Percentiles rank a stretch among this genome's conserved stretches.
Evolutionary conservation across 2,113 vertebrate species (phyloP).

Genomic region (Carassius carassius): DNA sequence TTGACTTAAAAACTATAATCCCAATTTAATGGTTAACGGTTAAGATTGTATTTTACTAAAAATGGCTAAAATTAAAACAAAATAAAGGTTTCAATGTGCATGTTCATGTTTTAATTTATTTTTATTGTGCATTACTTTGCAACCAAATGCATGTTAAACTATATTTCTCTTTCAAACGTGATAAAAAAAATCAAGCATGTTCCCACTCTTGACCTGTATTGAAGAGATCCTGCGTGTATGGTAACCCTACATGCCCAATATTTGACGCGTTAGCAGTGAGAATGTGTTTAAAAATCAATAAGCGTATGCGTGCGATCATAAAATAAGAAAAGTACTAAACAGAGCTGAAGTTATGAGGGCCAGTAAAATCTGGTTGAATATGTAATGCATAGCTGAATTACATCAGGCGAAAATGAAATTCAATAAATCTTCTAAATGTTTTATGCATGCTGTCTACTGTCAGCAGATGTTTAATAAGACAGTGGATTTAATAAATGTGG

Average conservation of each 20-base stretch:
- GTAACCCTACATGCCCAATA: neutral
- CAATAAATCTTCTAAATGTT: neutral
- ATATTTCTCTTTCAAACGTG: no score
- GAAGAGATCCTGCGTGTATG: neutral
- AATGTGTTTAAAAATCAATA: neutral
- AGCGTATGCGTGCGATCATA: neutral
- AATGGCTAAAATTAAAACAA: neutral
- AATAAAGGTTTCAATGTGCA: neutral
- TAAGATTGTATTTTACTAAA: neutral
- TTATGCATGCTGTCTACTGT: neutral
- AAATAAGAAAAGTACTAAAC: neutral
- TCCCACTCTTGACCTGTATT: neutral
- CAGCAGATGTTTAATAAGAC: constrained; percentile 13
- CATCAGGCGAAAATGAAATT: neutral
- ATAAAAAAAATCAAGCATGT: no score
- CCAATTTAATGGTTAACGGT: no score
- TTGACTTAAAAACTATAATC: no score
- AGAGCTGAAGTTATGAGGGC: neutral
- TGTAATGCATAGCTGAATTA: neutral
- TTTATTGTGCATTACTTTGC: no score
- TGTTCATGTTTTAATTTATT: neutral
- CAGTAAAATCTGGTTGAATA: constrained; percentile 4
- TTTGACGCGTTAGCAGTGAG: neutral
- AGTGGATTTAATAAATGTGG: neutral
- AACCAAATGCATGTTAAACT: no score